A percentile compares a stretch with the other conserved stretches of the same genome.
These are phyloP conservation scores for Oegoconia quadripuncta DNA, from an alignment of 2,888 invertebrate species.

Conservation along the genomic window DNA sequence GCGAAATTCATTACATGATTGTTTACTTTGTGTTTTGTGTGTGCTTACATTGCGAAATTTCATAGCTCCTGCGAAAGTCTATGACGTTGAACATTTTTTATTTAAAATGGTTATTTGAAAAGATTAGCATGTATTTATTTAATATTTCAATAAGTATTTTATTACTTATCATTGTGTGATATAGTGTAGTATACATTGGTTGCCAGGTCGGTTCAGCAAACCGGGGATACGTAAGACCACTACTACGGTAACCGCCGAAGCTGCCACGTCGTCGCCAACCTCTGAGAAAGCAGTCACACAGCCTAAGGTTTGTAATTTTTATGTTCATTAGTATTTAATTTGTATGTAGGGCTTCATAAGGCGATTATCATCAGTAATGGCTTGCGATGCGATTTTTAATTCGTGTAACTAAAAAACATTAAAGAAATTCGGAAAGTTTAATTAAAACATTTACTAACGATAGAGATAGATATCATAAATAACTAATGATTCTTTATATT, in stretches of 20 bases:
- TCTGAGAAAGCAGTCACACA: conserved; percentile 50
- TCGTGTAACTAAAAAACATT: neutral
- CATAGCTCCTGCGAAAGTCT: no score
- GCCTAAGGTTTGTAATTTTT: conserved; percentile 51
- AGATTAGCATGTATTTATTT: no score
- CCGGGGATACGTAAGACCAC: conserved; percentile 56
- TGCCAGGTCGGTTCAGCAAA: conserved; percentile 69
- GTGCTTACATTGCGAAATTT: no score
- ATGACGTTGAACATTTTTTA: no score
- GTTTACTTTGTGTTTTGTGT: no score
- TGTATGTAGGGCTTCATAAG: conserved; percentile 19
- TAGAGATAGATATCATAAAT: neutral
- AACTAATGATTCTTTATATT: no score
- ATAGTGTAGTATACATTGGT: no score
- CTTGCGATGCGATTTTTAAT: conserved; percentile 17
- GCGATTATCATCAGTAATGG: conserved; percentile 25
- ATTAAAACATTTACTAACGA: neutral
- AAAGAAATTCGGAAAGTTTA: no score
- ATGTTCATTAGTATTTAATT: conserved; percentile 5
- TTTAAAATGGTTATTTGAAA: no score
- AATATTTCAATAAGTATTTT: no score
- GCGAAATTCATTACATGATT: no score
- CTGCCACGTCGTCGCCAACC: conserved; percentile 34
- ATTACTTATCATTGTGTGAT: no score
- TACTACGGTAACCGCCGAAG: conserved; percentile 49